Evolutionary conservation across 2,888 invertebrate species (phyloP), one percentile per base, ranked within the genome.

Genomic region (Melipona bicolor): DNA sequence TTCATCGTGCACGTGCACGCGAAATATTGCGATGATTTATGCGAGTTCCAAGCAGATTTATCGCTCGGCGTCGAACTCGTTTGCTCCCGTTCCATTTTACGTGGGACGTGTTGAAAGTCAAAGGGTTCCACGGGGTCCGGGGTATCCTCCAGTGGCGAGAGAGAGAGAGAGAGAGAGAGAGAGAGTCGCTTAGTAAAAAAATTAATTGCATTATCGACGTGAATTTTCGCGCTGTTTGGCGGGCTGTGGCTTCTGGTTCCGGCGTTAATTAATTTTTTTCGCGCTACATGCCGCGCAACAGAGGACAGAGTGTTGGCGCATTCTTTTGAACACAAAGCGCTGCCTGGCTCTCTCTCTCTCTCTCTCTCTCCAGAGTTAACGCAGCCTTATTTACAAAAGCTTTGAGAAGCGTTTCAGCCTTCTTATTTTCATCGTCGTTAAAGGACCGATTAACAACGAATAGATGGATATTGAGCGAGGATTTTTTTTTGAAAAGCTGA

Each of bases 261-360:
- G 43, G 50, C 74, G 81, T 81, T 82, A 82, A 82, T 82, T 82
- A 82, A 82, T 82, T 82, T 81, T 81, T 81, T 71, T 61, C 17
- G 2, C 11, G 36, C 54, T 27, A 13, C 62, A 54, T n/a, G 52
- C 3, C 21, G 24, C 59, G 19, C 24, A 43, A 59, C 59, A 52
- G 4, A n/a, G 32, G 11, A 19, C 24, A 27, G 24, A 21, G 67
- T 2, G 54, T 52, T 52, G 15, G 64, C 36, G 81, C n/a, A 74
- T 65, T 70, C 81, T 70, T 82, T 68, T 80, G 73, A 70, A 68
- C 81, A 74, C 65, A 82, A 81, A 81, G 81, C 43, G 50, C 5
- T 59, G 27, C 9, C 27, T 32, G 19, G 59, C 56, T n/a, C 56
- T 24, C 56, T 43, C 64, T 21, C 15, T 50, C 52, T 54, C 56